Conservation (phyloP, 2,888 invertebrate species). For the Apodemia mormo region DNA sequence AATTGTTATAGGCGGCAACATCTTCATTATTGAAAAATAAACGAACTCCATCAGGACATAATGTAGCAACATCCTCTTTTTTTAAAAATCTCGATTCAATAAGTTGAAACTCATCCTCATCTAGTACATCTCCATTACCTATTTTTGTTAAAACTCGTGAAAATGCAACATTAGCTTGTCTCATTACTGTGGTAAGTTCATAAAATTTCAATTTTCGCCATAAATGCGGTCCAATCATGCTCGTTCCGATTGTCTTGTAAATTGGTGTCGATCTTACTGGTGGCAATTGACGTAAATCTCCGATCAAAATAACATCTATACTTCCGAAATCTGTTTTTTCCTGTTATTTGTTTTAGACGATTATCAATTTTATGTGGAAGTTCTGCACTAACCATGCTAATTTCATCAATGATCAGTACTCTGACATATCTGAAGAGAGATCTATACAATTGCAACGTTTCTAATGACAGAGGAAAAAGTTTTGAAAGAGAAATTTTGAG, state of each 20-base stretch:
- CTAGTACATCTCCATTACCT: constrained; percentile 33
- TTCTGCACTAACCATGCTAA: constrained; percentile 47
- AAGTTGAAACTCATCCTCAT: constrained; percentile 29
- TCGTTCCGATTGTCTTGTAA: constrained; percentile 28
- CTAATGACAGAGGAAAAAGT: no score
- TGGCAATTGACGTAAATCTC: constrained; percentile 42
- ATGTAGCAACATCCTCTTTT: constrained; percentile 28
- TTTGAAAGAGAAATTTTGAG: no score
- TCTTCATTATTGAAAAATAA: no score
- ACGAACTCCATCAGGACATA: constrained; percentile 28
- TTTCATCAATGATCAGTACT: constrained; percentile 52
- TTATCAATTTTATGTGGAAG: constrained; percentile 44
- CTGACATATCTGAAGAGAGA: constrained; percentile 41
- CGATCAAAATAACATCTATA: constrained; percentile 39
- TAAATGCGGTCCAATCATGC: constrained; percentile 28
- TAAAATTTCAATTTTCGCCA: constrained; percentile 36
- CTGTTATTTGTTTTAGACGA: constrained; percentile 50
- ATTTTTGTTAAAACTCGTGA: constrained; percentile 34
- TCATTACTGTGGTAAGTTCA: constrained; percentile 33
- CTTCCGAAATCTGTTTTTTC: constrained; percentile 38
- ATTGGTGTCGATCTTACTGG: constrained; percentile 44
- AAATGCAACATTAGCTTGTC: constrained; percentile 33
- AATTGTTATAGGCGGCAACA: no score
- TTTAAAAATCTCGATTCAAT: constrained; percentile 34
- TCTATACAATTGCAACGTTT: constrained; percentile 27